These are phyloP conservation scores for Achatina immaculata DNA, from an alignment of 1,140 invertebrate species.

Conservation along the genomic window DNA sequence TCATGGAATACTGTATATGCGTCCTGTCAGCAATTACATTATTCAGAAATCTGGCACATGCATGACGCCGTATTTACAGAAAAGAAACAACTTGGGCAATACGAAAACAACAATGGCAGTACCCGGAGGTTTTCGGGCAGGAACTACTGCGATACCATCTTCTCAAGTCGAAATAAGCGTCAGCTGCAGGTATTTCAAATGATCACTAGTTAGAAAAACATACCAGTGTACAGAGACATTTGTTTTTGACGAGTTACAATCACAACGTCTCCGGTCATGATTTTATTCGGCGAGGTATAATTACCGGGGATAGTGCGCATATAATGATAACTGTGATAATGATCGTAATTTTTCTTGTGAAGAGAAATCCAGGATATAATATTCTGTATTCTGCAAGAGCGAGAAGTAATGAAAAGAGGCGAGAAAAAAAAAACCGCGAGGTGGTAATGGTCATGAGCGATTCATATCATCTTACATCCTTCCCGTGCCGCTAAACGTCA, in stretches of 20 bases:
- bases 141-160: conserved; percentile 52
- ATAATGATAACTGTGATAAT: not conserved
- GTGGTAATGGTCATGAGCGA: too few relatives aligned
- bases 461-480: too few relatives aligned
- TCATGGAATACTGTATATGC: too few relatives aligned
- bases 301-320: not conserved
- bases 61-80: not conserved
- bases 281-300: not conserved
- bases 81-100: not conserved
- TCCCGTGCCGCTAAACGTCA: too few relatives aligned
- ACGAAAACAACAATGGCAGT: not conserved
- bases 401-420: too few relatives aligned
- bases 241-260: too few relatives aligned
- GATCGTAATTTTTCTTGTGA: not conserved
- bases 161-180: conserved; percentile 64
- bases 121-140: conserved; percentile 40
- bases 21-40: too few relatives aligned
- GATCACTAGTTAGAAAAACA: not conserved
- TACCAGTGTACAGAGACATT: too few relatives aligned
- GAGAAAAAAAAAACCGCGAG: too few relatives aligned
- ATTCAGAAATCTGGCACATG: not conserved
- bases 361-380: not conserved
- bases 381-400: too few relatives aligned
- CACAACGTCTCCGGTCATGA: not conserved
- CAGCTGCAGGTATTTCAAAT: conserved; percentile 57